Conservation (phyloP, 2,113 vertebrate species). For the Rhadina sibilatrix region DNA sequence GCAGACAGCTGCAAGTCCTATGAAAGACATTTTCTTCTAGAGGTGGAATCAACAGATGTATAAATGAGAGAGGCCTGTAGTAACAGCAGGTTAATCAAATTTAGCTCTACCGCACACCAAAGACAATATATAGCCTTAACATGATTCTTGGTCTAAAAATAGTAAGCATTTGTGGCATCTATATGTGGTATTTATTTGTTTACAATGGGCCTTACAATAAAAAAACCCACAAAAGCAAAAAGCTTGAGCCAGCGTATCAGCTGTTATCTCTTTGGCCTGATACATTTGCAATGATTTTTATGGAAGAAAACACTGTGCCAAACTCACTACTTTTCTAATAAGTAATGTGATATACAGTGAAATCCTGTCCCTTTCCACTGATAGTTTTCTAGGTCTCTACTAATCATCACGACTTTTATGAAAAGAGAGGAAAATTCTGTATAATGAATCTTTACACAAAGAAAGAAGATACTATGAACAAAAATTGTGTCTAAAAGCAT, state of each 20-base stretch:
- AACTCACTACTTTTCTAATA: background rate
- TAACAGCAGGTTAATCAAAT: background rate
- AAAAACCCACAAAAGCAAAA: background rate
- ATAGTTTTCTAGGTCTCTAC: background rate
- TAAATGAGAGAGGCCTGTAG: background rate
- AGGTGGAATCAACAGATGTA: background rate
- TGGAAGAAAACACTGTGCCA: background rate
- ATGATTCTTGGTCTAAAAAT: background rate
- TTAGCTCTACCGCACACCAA: background rate
- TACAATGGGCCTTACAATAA: background rate
- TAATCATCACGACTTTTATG: background rate
- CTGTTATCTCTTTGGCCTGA: background rate
- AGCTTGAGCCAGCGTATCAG: background rate
- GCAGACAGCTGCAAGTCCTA: background rate
- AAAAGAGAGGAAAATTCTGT: background rate
- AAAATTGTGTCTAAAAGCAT: background rate
- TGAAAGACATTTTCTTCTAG: background rate
- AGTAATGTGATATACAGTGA: background rate
- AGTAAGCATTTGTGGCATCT: background rate
- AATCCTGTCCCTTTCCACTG: background rate
- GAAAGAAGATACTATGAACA: background rate
- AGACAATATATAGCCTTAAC: background rate
- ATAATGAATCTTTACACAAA: background rate
- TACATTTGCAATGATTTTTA: background rate
- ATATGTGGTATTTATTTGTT: background rate